Evolutionary conservation across 1,140 invertebrate genomes (phyloP), one percentile per base, ranked within the genome.

Genomic region (Archivesica marissinica): DNA sequence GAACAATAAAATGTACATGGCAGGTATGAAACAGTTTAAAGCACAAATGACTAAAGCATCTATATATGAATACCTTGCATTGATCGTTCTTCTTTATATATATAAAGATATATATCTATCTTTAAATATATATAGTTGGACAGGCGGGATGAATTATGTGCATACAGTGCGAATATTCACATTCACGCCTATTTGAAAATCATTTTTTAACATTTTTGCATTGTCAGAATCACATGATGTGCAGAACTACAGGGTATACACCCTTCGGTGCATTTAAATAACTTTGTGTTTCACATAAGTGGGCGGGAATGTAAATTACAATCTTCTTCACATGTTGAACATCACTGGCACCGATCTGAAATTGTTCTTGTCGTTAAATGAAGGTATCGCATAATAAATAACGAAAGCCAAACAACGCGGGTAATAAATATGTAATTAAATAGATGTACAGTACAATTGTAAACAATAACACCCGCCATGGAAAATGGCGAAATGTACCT

Each of bases 321-420:
- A 11, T 52, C 3, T 15, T 30, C 56, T 50, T 59, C 50, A 56
- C 54, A 41, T 56, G 74, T 59, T 38, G n/a, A 59, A 56, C 44
- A 76, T 76, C 74, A 56, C 17, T 25, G 52, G 33, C 74, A 76
- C 23, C 47, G 15, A 30, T 20, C 17, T 30, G 33, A 79, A 66
- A 79, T 79, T 79, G 77, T 79, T 79, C 68, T 79, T 79, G 77
- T 79, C 77, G 52, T 79, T 79, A 79, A 79, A 79, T 66, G 39
- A 64, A 66, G 56, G 77, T 44, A 79, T 50, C 44, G 77, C 56
- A 28, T 47, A 66, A 66, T 79, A 79, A 79, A 79, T 59, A 64
- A 66, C 44, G 77, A 79, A 79, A 50, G 77, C 39, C 59, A 79
- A 79, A 79, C 77, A 66, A 64, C 61, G 25, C 52, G 23, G 44